Evolutionary conservation across 2,113 vertebrate species (phyloP).

Genomic region (Oceanites oceanicus): DNA sequence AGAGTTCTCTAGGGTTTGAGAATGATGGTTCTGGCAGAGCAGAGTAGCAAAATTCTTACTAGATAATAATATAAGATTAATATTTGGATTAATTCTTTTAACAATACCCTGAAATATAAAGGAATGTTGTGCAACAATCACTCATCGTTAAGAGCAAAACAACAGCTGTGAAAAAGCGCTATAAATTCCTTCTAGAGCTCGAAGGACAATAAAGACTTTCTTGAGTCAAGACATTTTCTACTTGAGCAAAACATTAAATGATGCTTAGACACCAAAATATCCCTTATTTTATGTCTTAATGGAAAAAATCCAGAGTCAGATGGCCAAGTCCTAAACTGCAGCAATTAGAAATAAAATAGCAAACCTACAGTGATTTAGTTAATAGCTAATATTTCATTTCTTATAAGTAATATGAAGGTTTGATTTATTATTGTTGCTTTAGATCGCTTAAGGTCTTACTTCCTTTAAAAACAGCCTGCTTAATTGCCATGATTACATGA

Average conservation of each 20-base stretch:
- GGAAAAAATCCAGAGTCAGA: neutral
- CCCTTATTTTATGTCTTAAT: neutral
- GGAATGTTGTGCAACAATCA: conserved; percentile 20
- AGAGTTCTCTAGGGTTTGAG: neutral
- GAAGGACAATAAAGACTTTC: conserved; percentile 1
- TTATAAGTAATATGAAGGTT: neutral
- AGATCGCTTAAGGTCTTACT: neutral
- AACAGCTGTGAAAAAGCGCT: conserved; percentile 36
- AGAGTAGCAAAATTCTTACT: neutral
- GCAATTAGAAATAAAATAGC: neutral
- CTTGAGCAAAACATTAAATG: neutral
- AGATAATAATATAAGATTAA: neutral
- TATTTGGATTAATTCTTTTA: neutral
- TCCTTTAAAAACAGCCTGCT: neutral
- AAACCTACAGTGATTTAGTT: neutral
- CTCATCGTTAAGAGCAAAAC: neutral
- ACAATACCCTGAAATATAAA: neutral
- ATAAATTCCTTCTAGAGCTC: conserved; percentile 16
- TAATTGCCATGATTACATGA: neutral
- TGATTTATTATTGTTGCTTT: neutral
- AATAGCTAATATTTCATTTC: neutral
- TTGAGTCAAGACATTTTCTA: neutral
- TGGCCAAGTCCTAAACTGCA: neutral
- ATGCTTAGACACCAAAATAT: neutral
- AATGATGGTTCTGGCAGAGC: neutral